Conservation (phyloP, 2,113 vertebrate genomes). For the Etia nguti region DNA sequence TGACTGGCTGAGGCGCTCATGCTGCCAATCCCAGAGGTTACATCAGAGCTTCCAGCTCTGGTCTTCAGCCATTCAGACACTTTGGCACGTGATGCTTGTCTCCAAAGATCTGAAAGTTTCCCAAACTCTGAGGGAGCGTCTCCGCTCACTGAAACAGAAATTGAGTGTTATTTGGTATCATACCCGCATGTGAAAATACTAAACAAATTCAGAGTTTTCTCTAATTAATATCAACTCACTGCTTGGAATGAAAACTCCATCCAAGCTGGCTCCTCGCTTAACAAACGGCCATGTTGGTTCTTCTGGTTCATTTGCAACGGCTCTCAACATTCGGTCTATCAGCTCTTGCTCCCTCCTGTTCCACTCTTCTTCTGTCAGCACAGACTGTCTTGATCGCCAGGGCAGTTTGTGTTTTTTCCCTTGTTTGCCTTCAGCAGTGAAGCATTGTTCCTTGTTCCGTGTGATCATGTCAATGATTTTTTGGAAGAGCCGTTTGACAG, state of each 20-base stretch:
- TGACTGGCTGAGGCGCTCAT: not conserved
- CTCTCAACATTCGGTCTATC: not conserved
- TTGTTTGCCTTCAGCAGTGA: not conserved
- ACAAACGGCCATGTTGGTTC: rapidly evolving
- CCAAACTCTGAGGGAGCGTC: not conserved
- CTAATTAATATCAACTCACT: not conserved
- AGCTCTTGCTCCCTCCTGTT: not conserved
- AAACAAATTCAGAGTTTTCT: rapidly evolving
- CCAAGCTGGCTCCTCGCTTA: not conserved
- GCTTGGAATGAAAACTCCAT: rapidly evolving
- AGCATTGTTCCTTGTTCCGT: not conserved
- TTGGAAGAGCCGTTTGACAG: rapidly evolving
- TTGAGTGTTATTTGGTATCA: not conserved
- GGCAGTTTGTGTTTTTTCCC: not conserved
- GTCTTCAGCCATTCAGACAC: not conserved
- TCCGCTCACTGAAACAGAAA: not conserved
- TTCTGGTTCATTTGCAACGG: not conserved
- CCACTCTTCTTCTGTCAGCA: not conserved
- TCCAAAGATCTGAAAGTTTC: rapidly evolving
- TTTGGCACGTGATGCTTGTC: not conserved
- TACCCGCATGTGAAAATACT: rapidly evolving
- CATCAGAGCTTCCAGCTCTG: rapidly evolving
- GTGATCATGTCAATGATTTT: rapidly evolving
- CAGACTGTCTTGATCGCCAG: rapidly evolving
- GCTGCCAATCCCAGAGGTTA: not conserved